phyloP scores from a whole-genome alignment of 2,888 invertebrate genomes.

The Disparrhopalites patrizii region DNA sequence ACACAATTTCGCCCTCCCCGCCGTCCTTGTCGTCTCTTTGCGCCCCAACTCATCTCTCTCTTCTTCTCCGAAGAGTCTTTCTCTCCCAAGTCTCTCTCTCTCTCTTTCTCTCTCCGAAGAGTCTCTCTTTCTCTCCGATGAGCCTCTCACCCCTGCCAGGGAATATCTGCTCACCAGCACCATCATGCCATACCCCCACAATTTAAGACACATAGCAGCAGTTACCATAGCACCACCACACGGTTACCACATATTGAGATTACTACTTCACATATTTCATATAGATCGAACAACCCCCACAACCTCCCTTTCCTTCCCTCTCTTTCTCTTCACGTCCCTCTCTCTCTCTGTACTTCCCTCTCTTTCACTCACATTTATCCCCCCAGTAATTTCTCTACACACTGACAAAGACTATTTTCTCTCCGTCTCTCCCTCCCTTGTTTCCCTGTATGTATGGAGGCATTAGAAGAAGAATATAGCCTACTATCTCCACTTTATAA shows the following conservation, averaged over 20 bases:
- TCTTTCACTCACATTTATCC: neutral
- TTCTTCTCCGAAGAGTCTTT: too few species aligned
- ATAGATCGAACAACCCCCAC: neutral
- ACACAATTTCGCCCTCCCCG: constrained; percentile 2
- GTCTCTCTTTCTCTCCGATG: neutral
- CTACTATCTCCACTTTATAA: too few species aligned
- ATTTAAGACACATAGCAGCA: neutral
- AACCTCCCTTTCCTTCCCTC: neutral
- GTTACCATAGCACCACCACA: neutral
- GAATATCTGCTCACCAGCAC: neutral
- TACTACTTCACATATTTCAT: neutral
- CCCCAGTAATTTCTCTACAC: neutral
- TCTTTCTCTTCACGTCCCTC: neutral
- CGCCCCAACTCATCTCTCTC: neutral
- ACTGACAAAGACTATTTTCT: too few species aligned
- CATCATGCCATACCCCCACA: neutral
- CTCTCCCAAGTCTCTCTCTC: neutral
- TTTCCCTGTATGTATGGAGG: too few species aligned
- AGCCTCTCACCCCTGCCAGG: neutral
- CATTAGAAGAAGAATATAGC: too few species aligned
- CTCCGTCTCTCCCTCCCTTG: too few species aligned
- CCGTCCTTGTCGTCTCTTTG: neutral
- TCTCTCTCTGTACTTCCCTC: neutral
- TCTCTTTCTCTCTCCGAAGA: neutral
- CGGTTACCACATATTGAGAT: constrained; percentile 7